Evolutionary conservation across 2,797 vertebrate species (phyloP), one percentile per base, ranked within the genome.

Genomic region (Danionella dracula): DNA sequence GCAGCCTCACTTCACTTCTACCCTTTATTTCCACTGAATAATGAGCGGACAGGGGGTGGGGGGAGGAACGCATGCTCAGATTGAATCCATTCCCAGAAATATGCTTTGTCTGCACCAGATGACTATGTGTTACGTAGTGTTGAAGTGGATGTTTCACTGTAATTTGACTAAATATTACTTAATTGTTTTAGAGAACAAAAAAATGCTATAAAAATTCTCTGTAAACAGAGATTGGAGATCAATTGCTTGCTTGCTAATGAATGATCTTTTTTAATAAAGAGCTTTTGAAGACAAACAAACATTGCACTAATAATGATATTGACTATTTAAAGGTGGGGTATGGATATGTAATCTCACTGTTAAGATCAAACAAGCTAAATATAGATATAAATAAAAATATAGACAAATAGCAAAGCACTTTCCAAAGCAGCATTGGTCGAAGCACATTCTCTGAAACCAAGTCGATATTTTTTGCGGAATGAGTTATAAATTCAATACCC

Each of bases 1-100:
- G 73, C 70, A 76, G 83, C 82, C 66, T 74, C 49, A 48, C 67
- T 80, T 78, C 68, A 77, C 45, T 57, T 68, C 72, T 75, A 8
- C 29, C 68, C 62, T 74, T 60, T 72, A 66, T 59, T 45, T 44
- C 57, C 44, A 23, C 56, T 64, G 34, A 20, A 64, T 77, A 84
- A 80, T 58, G 63, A 83, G 79, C 62, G 63, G 54, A 64, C 48
- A 21, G 17, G 35, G 66, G 67, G 72, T 15, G 34, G 37, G 37
- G 12, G 41, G 45, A 42, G 23, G 11, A 41, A 16, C 29, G 13
- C 16, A 15, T 45, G 40, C 49, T 44, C 40, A 16, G 29, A 65
- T 54, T 65, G 54, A 37, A 65, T 45, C 12, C 29, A 45, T 65
- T 35, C 34, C 61, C 15, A 54, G 13, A 54, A 54, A 53, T 54